These are phyloP conservation scores for Polypterus bichir DNA, from an alignment of 2,113 vertebrate genomes.

Conservation along the genomic window DNA sequence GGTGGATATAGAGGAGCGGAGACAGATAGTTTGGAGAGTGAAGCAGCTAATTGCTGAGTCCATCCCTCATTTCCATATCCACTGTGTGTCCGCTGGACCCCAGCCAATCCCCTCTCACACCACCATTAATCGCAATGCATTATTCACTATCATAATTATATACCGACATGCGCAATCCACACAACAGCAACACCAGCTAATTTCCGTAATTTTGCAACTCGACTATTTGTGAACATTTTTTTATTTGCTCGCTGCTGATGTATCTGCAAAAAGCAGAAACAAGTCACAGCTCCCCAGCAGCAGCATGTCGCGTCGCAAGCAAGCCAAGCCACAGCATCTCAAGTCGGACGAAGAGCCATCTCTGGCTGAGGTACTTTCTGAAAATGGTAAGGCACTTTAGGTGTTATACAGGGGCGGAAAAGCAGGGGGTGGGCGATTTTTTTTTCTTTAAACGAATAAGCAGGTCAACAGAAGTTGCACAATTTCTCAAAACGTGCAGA, in stretches of 20 bases:
- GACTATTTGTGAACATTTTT: conserved; percentile 49
- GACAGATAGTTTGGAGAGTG: conserved; percentile 65
- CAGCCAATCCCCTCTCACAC: conserved; percentile 59
- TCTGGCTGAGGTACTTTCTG: conserved; percentile 69
- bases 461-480: conserved; percentile 7
- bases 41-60: conserved; percentile 80
- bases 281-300: conserved; percentile 54
- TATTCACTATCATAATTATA: conserved; percentile 94
- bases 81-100: conserved; percentile 77
- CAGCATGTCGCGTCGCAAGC: conserved; percentile 98
- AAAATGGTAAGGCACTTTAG: conserved; percentile 69
- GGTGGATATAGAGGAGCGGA: conserved; percentile 36
- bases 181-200: conserved; percentile 53
- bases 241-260: conserved; percentile 65
- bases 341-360: conserved; percentile 84
- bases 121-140: conserved; percentile 82
- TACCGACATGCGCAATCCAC: conserved; percentile 79
- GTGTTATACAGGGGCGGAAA: conserved; percentile 14
- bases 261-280: conserved; percentile 73
- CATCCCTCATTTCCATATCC: conserved; percentile 91
- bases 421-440: conserved; percentile 7
- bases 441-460: conserved; percentile 3
- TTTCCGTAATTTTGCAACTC: conserved; percentile 47
- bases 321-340: conserved; percentile 97
- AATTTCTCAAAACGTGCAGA: conserved; percentile 10